Evolutionary conservation across 1,140 invertebrate genomes (phyloP).

Genomic region (Heliconius hermathena): DNA sequence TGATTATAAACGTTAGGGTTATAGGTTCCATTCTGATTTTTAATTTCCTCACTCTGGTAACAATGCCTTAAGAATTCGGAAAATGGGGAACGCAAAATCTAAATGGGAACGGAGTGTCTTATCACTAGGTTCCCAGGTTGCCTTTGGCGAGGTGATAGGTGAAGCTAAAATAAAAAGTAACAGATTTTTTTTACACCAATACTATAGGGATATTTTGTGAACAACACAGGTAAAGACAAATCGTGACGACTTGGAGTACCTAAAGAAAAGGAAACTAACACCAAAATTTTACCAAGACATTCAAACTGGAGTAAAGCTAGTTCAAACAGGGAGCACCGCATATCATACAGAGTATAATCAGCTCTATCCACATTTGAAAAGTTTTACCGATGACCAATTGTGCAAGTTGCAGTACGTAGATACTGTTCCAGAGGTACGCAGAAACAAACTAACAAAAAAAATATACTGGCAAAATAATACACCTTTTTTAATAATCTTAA

Average conservation of each 20-base stretch:
- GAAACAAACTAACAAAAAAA: background rate
- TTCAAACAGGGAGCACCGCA: slow-evolving; percentile 54
- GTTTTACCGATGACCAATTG: slow-evolving; percentile 58
- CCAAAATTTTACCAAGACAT: slow-evolving; percentile 58
- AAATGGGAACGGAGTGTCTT: too few species aligned
- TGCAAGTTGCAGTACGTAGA: slow-evolving; percentile 66
- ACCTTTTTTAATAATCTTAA: too few species aligned
- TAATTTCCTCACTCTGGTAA: too few species aligned
- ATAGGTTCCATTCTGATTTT: too few species aligned
- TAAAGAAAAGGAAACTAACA: slow-evolving; percentile 66
- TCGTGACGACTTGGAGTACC: slow-evolving; percentile 64
- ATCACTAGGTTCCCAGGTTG: too few species aligned
- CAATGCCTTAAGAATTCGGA: too few species aligned
- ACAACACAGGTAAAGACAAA: slow-evolving; percentile 56
- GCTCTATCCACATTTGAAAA: slow-evolving; percentile 59
- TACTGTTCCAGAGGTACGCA: slow-evolving; percentile 61
- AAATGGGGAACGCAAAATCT: too few species aligned
- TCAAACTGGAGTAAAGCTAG: slow-evolving; percentile 53
- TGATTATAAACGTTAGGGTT: too few species aligned
- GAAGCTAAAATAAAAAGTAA: too few species aligned
- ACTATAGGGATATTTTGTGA: background rate
- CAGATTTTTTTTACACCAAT: too few species aligned
- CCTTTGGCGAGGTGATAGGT: too few species aligned
- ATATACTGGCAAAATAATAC: too few species aligned
- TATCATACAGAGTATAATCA: slow-evolving; percentile 69